Percentiles rank a stretch among this genome's conserved stretches.
Conservation (phyloP, 92 coral and sea anemone species). For the Epizoanthus stellaris region DNA sequence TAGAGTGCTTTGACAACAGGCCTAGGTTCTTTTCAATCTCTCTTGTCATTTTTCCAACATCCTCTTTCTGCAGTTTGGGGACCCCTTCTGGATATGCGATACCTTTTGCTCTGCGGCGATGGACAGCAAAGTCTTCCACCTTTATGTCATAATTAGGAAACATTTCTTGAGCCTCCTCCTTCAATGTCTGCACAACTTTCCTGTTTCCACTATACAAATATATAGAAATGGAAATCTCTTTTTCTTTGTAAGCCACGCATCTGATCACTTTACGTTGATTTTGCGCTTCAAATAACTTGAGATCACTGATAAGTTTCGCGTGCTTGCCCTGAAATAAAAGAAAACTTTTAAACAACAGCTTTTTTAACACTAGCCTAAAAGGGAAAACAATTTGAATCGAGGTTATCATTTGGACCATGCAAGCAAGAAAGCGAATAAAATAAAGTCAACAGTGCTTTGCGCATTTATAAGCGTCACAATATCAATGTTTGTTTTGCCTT, state of each 20-base stretch:
- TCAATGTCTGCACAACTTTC: not conserved
- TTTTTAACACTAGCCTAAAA: too few relatives aligned
- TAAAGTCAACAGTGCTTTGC: too few relatives aligned
- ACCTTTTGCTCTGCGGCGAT: not conserved
- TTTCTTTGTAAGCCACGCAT: not conserved
- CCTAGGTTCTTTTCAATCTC: not conserved
- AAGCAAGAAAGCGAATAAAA: too few relatives aligned
- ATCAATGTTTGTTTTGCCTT: too few relatives aligned
- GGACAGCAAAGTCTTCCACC: not conserved
- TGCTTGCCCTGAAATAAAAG: too few relatives aligned
- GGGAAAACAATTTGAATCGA: too few relatives aligned
- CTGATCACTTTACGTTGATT: too few relatives aligned
- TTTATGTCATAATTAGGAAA: too few relatives aligned
- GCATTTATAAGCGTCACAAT: too few relatives aligned
- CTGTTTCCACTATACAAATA: not conserved
- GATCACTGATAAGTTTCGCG: too few relatives aligned
- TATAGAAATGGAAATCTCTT: not conserved
- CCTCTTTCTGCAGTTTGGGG: not conserved
- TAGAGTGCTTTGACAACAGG: not conserved
- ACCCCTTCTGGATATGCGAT: not conserved
- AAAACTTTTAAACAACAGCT: not conserved
- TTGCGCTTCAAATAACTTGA: too few relatives aligned
- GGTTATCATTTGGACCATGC: too few relatives aligned
- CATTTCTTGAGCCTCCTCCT: not conserved
- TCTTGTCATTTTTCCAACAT: not conserved